Evolutionary conservation across 2,797 vertebrate genomes (phyloP), one percentile per base, ranked within the genome.

Genomic region (Eurystomus glaucurus): DNA sequence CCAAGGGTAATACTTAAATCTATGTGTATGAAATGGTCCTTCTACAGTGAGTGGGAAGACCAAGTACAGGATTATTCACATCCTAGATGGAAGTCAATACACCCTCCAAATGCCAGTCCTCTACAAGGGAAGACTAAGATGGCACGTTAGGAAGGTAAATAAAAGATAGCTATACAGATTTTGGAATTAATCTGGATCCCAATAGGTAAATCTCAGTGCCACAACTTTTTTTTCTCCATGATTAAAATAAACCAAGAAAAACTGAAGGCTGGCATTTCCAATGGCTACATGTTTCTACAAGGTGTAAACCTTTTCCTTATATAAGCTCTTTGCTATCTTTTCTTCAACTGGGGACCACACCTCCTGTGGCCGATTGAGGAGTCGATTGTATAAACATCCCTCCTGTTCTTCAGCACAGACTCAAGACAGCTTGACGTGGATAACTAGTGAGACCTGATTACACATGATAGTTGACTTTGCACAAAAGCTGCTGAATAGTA

Each of bases 291-390:
- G 4, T 51, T 90, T 65, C 54, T 46, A 21, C 11, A 16, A 7
- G 52, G 10, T 29, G 7, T 14, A 75, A 81, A 12, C 4, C 23
- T 25, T 77, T 57, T 23, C 22, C 14, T n/a, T 3, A 0, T 8
- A 8, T 6, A 64, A 74, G 3, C 3, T 60, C 9, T 35, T 55
- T 31, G 35, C 9, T 57, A 71, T 54, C 21, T 71, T 52, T 55
- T 54, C 0, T 55, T 51, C 0, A 2, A 62, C 21, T 66, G 55
- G 41, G 68, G 6, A 52, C 12, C 35, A 65, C 10, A 1, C 4
- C 79, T 86, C n/a, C 25, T 50, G 8, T 21, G 43, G 14, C 10
- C 72, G 57, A 29, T 2, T 33, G n/a, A 89, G 43, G 28, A 87
- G 50, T 0, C 46, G 20, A 43, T 19, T 35, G 22, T 20, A 17